Conservation (phyloP, 2,113 vertebrate species). For the Calidris pygmaea region DNA sequence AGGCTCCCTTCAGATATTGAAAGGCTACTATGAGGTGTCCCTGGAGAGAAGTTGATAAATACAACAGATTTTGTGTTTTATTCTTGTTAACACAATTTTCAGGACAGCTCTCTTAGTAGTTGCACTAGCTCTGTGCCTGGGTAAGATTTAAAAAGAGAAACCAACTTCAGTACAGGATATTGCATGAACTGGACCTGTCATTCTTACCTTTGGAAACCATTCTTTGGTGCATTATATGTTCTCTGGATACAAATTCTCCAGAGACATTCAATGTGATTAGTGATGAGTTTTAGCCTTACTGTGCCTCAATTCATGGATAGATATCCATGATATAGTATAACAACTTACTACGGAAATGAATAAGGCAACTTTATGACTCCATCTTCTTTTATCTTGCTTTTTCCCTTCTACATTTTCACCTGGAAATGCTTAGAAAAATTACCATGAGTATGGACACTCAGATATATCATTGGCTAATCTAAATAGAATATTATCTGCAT, state of each 20-base stretch:
- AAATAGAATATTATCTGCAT: background rate
- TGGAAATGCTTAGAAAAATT: background rate
- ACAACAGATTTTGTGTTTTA: background rate
- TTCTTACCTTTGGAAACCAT: background rate
- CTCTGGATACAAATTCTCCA: background rate
- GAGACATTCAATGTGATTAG: background rate
- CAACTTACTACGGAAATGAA: background rate
- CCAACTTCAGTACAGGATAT: background rate
- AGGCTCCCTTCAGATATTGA: too few relatives aligned
- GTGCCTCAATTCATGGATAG: background rate
- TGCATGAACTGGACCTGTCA: background rate
- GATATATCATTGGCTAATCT: background rate
- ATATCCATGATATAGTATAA: background rate
- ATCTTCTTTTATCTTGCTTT: background rate
- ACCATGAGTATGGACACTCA: background rate
- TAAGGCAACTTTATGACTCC: background rate
- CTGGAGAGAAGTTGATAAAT: background rate
- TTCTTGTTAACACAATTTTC: background rate
- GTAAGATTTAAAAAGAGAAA: background rate
- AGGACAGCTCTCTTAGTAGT: background rate
- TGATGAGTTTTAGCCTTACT: background rate
- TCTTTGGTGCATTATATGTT: background rate
- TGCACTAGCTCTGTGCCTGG: background rate
- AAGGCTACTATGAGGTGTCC: too few relatives aligned
- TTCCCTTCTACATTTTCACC: background rate